phyloP scores from a whole-genome alignment of 2,888 invertebrate species.

The Slavum lentiscoides region DNA sequence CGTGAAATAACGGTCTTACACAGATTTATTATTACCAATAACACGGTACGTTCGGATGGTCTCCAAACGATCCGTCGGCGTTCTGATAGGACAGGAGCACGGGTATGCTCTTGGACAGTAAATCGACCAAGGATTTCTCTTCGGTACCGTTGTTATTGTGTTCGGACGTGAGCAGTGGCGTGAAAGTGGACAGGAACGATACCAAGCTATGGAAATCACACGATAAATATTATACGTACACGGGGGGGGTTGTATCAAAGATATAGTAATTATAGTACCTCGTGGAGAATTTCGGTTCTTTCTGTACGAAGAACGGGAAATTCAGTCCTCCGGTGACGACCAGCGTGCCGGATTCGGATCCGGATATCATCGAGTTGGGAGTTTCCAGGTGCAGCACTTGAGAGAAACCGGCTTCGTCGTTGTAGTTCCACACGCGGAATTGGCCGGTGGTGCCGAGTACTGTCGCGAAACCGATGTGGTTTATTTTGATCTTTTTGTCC shows the following conservation, averaged over 20 bases:
- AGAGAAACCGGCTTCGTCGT: constrained; percentile 72
- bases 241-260: too few species aligned
- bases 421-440: constrained; percentile 71
- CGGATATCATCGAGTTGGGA: constrained; percentile 69
- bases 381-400: constrained; percentile 70
- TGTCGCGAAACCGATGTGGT: constrained; percentile 69
- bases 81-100: constrained; percentile 67
- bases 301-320: constrained; percentile 60
- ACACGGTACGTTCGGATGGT: constrained; percentile 68
- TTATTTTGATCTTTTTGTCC: constrained; percentile 66
- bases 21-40: constrained; percentile 60
- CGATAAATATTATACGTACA: too few species aligned
- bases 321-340: constrained; percentile 69
- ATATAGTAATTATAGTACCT: not conserved
- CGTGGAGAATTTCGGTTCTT: constrained; percentile 42
- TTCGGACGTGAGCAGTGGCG: constrained; percentile 63
- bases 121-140: constrained; percentile 34
- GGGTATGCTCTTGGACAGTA: constrained; percentile 58
- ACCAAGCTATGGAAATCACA: constrained; percentile 56
- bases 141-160: constrained; percentile 59
- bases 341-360: constrained; percentile 68
- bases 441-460: constrained; percentile 69
- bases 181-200: constrained; percentile 66
- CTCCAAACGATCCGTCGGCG: constrained; percentile 70
- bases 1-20: not conserved